Percentiles rank a stretch among this genome's conserved stretches.
phyloP scores from a whole-genome alignment of 2,888 invertebrate genomes.

The Orchestes rusci region DNA sequence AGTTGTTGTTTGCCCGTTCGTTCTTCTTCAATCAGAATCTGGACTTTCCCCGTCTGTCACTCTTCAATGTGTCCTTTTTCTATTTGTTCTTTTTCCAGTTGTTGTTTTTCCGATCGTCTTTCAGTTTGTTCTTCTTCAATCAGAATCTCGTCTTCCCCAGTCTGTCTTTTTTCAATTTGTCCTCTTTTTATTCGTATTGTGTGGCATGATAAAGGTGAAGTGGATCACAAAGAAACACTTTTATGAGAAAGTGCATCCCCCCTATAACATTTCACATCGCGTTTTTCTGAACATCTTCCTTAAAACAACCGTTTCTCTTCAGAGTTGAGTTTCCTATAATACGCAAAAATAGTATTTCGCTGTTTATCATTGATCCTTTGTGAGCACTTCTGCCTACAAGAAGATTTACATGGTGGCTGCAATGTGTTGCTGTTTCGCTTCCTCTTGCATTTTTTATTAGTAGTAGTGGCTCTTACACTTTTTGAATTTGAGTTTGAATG shows the following conservation, averaged over 20 bases:
- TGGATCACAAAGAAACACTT: conserved; percentile 4
- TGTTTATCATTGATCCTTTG: conserved; percentile 3
- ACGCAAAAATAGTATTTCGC: conserved; percentile 3
- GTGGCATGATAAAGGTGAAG: conserved; percentile 5
- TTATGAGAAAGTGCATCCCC: conserved; percentile 5
- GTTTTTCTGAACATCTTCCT: conserved; percentile 8
- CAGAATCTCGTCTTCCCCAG: neutral
- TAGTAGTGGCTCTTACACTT: too few species aligned
- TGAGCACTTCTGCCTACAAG: conserved; percentile 1
- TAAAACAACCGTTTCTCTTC: conserved; percentile 7
- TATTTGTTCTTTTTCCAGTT: too few species aligned
- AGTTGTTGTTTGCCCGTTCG: too few species aligned
- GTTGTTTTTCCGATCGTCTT: too few species aligned
- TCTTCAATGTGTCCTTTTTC: too few species aligned
- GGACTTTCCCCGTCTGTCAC: too few species aligned
- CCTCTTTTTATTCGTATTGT: too few species aligned
- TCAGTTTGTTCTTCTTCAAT: too few species aligned
- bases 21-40: too few species aligned
- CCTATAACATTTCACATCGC: conserved; percentile 3
- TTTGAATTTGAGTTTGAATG: too few species aligned
- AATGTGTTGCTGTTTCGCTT: too few species aligned
- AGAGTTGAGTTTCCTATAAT: conserved; percentile 5
- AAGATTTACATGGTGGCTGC: conserved; percentile 7
- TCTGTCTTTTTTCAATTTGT: neutral
- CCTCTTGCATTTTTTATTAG: too few species aligned